phyloP scores from a whole-genome alignment of 1,140 invertebrate species.

The Bombus confusus region DNA sequence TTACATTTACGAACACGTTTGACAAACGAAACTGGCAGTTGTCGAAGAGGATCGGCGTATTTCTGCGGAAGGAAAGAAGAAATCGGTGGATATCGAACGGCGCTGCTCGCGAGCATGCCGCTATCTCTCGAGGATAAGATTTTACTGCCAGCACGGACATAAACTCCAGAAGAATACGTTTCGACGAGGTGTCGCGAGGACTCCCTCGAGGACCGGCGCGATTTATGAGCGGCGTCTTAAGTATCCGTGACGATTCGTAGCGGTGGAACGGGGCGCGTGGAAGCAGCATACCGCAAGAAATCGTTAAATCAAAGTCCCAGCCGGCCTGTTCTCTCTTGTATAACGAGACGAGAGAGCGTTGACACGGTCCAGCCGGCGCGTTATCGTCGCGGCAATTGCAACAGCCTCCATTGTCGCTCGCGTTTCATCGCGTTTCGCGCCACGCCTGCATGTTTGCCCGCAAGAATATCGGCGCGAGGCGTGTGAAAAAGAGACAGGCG shows the following conservation, averaged over 20 bases:
- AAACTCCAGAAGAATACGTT: slow-evolving; percentile 64
- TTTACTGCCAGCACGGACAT: slow-evolving; percentile 62
- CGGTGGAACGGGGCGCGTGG: slow-evolving; percentile 15
- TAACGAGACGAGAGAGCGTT: slow-evolving; percentile 46
- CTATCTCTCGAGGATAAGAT: slow-evolving; percentile 63
- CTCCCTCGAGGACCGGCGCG: slow-evolving; percentile 47
- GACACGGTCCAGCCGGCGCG: slow-evolving; percentile 33
- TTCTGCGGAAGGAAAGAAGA: slow-evolving; percentile 6
- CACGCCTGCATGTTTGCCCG: slow-evolving; percentile 18
- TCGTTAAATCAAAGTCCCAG: slow-evolving; percentile 47
- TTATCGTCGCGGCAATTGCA: slow-evolving; percentile 46
- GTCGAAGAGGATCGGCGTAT: slow-evolving; percentile 1
- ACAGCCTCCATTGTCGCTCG: slow-evolving; percentile 41
- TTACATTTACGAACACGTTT: neutral
- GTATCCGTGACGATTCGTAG: slow-evolving; percentile 48
- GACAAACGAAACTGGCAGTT: neutral
- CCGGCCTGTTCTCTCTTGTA: slow-evolving; percentile 31
- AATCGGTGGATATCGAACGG: slow-evolving; percentile 24
- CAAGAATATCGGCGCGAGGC: slow-evolving; percentile 18
- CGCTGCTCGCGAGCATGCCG: slow-evolving; percentile 8
- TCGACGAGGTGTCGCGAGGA: slow-evolving; percentile 62
- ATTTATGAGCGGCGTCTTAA: slow-evolving; percentile 60
- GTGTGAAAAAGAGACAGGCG: slow-evolving; percentile 1
- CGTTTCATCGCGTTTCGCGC: slow-evolving; percentile 28
- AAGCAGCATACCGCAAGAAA: slow-evolving; percentile 46